A percentile compares a stretch with the other conserved stretches of the same genome.
These are phyloP conservation scores for Acrocephalus scirpaceus DNA, from an alignment of 2,797 vertebrate genomes.

Conservation along the genomic window DNA sequence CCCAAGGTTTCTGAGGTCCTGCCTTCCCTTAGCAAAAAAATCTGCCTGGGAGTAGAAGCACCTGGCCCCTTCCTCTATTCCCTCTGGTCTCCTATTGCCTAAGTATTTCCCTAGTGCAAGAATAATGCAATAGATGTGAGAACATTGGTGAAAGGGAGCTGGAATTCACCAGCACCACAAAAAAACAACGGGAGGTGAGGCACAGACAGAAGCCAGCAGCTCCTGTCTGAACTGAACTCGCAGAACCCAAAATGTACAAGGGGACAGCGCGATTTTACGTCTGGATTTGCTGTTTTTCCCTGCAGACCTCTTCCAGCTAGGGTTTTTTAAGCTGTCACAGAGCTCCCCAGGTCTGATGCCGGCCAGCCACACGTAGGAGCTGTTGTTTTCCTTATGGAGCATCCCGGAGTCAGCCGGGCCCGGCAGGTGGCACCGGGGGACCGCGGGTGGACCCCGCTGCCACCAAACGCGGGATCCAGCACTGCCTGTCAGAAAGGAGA, in stretches of 20 bases:
- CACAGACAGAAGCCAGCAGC: not conserved
- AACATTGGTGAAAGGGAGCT: not conserved
- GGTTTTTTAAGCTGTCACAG: rapidly evolving
- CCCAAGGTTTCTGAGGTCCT: not conserved
- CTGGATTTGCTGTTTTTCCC: too few relatives aligned
- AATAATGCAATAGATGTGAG: rapidly evolving
- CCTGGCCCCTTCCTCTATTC: rapidly evolving
- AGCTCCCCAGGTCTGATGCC: rapidly evolving
- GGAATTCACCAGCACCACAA: not conserved
- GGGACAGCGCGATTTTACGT: rapidly evolving
- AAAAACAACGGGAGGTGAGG: rapidly evolving
- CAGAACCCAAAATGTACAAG: not conserved
- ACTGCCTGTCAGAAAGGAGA: rapidly evolving
- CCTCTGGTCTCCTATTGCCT: rapidly evolving
- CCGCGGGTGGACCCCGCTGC: not conserved
- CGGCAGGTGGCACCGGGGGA: slow-evolving; percentile 58
- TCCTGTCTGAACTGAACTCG: too few relatives aligned
- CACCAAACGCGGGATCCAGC: rapidly evolving
- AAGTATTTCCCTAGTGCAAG: rapidly evolving
- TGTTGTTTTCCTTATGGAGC: not conserved
- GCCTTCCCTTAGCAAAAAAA: not conserved
- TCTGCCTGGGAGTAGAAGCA: not conserved
- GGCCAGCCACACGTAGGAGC: slow-evolving; percentile 1
- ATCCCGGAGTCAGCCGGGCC: not conserved
- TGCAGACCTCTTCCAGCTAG: rapidly evolving